phyloP scores from a whole-genome alignment of 1,140 invertebrate genomes.

The Drosophila paulistorum region DNA sequence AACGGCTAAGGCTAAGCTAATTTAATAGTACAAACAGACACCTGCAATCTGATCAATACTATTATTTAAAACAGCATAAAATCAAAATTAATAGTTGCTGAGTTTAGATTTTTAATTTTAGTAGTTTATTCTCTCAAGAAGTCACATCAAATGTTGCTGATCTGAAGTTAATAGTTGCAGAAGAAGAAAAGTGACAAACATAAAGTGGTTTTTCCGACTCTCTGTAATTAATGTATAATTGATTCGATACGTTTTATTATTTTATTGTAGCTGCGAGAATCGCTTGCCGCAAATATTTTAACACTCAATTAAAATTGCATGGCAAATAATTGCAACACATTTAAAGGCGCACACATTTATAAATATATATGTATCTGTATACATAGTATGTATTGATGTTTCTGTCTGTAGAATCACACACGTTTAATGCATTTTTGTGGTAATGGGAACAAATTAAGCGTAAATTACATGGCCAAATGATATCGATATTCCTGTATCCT shows the following conservation, averaged over 20 bases:
- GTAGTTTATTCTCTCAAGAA: too few relatives aligned
- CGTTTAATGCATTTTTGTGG: conserved; percentile 77
- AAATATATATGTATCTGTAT: too few relatives aligned
- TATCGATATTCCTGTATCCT: conserved; percentile 56
- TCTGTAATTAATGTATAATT: conserved; percentile 12
- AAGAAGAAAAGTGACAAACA: neutral
- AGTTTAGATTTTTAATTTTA: too few relatives aligned
- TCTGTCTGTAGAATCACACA: conserved; percentile 4
- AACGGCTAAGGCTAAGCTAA: too few relatives aligned
- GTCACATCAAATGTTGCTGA: too few relatives aligned
- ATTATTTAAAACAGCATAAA: too few relatives aligned
- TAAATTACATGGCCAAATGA: conserved; percentile 68
- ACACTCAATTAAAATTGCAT: conserved; percentile 78
- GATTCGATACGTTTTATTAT: conserved; percentile 27
- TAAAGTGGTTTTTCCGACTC: neutral
- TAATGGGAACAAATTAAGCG: conserved; percentile 79
- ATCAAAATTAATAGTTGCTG: too few relatives aligned
- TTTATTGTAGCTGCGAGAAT: conserved; percentile 33
- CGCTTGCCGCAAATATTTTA: conserved; percentile 72
- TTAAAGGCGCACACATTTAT: conserved; percentile 55
- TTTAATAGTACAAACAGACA: too few relatives aligned
- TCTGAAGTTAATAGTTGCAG: too few relatives aligned
- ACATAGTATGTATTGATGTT: neutral
- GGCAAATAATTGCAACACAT: conserved; percentile 76
- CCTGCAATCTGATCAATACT: too few relatives aligned